A percentile compares a stretch with the other conserved stretches of the same genome.
Evolutionary conservation across 2,888 invertebrate genomes (phyloP).

Genomic region (Aethes cnicana): DNA sequence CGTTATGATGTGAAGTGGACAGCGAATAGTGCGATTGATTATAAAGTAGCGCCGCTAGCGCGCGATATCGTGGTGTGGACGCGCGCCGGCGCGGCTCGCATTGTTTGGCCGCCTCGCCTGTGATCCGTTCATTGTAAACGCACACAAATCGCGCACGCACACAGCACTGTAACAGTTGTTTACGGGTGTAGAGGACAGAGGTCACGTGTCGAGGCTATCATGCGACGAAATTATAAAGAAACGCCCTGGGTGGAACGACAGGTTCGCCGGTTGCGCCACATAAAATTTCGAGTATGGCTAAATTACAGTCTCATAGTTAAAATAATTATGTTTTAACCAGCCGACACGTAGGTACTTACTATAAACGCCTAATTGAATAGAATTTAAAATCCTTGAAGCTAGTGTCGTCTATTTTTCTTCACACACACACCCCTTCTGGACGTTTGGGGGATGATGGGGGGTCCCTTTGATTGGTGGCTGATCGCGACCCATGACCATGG

Average conservation of each 20-base stretch:
- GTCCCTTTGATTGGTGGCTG: too few species aligned
- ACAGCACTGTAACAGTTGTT: conserved; percentile 50
- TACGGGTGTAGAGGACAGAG: conserved; percentile 66
- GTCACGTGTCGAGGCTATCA: conserved; percentile 60
- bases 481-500: too few species aligned
- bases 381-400: too few species aligned
- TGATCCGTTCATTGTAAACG: conserved; percentile 64
- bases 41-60: conserved; percentile 5
- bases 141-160: conserved; percentile 57
- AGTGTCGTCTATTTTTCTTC: too few species aligned
- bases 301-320: too few species aligned
- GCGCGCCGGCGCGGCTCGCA: conserved; percentile 49
- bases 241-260: conserved; percentile 1
- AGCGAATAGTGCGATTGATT: background rate
- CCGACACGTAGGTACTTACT: too few species aligned
- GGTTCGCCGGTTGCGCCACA: background rate
- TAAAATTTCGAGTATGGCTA: background rate
- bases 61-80: conserved; percentile 37
- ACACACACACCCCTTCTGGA: too few species aligned
- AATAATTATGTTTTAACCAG: too few species aligned
- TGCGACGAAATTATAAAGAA: conserved; percentile 33
- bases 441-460: too few species aligned
- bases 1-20: too few species aligned
- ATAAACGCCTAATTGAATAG: too few species aligned
- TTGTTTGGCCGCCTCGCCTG: conserved; percentile 71